Conservation (phyloP, 1,140 invertebrate species). For the Lordiphosa collinella region DNA sequence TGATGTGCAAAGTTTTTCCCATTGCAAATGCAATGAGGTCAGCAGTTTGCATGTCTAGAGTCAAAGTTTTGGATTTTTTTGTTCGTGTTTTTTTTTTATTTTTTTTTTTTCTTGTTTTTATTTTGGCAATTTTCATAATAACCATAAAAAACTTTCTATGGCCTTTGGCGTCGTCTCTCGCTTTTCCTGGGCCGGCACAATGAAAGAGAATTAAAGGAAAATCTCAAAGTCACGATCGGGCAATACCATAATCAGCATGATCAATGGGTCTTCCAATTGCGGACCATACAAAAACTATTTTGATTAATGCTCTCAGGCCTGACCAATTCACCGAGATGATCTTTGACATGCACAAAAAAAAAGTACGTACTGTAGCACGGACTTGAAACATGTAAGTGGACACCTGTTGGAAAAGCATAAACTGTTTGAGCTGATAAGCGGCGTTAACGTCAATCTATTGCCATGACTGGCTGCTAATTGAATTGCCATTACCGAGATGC, state of each 20-base stretch:
- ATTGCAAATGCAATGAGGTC: constrained; percentile 2
- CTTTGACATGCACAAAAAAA: constrained; percentile 44
- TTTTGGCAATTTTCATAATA: constrained; percentile 43
- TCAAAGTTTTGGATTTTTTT: constrained; percentile 5
- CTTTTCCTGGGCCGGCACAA: constrained; percentile 36
- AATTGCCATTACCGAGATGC: constrained; percentile 17
- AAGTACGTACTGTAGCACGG: neutral
- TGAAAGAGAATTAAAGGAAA: constrained; percentile 64
- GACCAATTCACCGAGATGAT: constrained; percentile 36
- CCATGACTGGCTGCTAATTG: constrained; percentile 29
- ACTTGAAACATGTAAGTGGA: constrained; percentile 29
- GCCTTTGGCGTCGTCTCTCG: constrained; percentile 28
- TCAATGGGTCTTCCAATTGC: constrained; percentile 40
- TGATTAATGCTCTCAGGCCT: constrained; percentile 49
- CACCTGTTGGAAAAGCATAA: constrained; percentile 18
- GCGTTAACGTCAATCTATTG: neutral
- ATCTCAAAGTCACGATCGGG: constrained; percentile 72
- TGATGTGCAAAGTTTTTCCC: neutral
- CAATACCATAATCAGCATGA: constrained; percentile 62
- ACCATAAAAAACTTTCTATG: constrained; percentile 61
- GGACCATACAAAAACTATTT: constrained; percentile 42
- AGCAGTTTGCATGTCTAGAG: constrained; percentile 4
- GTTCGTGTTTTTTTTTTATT: constrained; percentile 1
- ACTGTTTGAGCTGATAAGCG: constrained; percentile 36
- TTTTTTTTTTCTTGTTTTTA: constrained; percentile 3